Conservation (phyloP, 2,113 vertebrate species). For the Oreochromis tanganicae region DNA sequence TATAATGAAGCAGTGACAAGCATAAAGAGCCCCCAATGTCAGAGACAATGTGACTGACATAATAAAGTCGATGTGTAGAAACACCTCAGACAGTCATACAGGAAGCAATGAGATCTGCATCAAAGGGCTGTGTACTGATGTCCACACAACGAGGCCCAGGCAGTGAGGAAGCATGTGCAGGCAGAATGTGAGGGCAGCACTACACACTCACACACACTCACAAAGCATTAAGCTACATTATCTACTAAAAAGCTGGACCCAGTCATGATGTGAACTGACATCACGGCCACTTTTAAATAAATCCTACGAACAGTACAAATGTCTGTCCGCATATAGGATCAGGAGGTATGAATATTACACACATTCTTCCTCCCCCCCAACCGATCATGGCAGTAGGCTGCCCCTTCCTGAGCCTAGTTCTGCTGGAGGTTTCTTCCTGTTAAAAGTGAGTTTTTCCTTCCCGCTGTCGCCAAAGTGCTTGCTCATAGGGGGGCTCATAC, state of each 20-base stretch:
- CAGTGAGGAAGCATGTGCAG: slow-evolving; percentile 68
- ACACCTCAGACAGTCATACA: slow-evolving; percentile 67
- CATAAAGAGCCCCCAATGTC: slow-evolving; percentile 42
- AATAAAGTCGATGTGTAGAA: slow-evolving; percentile 42
- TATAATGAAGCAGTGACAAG: slow-evolving; percentile 31
- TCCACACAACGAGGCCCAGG: slow-evolving; percentile 48
- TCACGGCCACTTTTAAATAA: slow-evolving; percentile 8
- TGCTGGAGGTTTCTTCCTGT: background rate
- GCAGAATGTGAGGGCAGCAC: slow-evolving; percentile 37
- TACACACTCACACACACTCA: background rate
- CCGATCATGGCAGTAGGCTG: background rate
- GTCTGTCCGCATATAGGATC: background rate
- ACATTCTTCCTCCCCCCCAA: background rate
- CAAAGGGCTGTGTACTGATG: slow-evolving; percentile 62
- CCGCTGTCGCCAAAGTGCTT: background rate
- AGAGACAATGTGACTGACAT: slow-evolving; percentile 54
- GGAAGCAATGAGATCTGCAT: slow-evolving; percentile 76
- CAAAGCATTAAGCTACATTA: slow-evolving; percentile 5
- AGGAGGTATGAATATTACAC: background rate
- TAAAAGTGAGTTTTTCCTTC: background rate
- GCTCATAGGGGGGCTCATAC: background rate
- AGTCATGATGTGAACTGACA: slow-evolving; percentile 6
- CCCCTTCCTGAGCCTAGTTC: background rate
- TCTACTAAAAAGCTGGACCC: background rate
- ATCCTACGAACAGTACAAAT: background rate